Conservation (phyloP, 1,140 invertebrate species). For the Zelostemma sp. region DNA sequence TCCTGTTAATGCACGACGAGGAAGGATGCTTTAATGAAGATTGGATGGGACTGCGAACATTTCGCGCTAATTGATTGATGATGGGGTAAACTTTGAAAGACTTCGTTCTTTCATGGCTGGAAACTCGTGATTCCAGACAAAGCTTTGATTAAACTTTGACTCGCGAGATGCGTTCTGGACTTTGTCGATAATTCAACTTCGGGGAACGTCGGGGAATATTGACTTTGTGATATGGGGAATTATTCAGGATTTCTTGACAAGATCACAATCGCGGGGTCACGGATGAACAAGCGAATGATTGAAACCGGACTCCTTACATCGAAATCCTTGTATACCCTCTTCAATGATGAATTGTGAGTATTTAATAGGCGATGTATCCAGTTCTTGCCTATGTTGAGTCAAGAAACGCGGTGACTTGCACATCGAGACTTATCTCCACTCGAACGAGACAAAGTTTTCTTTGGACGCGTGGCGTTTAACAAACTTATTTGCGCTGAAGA, state of each 20-base stretch:
- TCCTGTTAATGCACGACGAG: conserved; percentile 29
- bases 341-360: not conserved
- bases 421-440: too few relatives aligned
- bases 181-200: too few relatives aligned
- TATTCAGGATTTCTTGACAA: too few relatives aligned
- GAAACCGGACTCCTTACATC: not conserved
- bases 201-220: too few relatives aligned
- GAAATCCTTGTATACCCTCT: conserved; percentile 1
- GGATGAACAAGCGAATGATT: not conserved
- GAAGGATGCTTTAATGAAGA: conserved; percentile 24
- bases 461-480: too few relatives aligned
- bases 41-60: conserved; percentile 21
- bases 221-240: too few relatives aligned
- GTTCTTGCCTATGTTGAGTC: not conserved
- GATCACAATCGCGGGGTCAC: not conserved
- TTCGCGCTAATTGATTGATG: conserved; percentile 1
- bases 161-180: not conserved
- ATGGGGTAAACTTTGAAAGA: not conserved
- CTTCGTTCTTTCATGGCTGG: too few relatives aligned
- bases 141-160: too few relatives aligned
- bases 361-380: conserved; percentile 3
- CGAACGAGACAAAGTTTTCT: too few relatives aligned
- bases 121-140: too few relatives aligned
- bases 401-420: conserved; percentile 4
- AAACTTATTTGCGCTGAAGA: too few relatives aligned